Evolutionary conservation across 1,140 invertebrate species (phyloP), one percentile per base, ranked within the genome.

Genomic region (Tetranychus cinnabarinus): DNA sequence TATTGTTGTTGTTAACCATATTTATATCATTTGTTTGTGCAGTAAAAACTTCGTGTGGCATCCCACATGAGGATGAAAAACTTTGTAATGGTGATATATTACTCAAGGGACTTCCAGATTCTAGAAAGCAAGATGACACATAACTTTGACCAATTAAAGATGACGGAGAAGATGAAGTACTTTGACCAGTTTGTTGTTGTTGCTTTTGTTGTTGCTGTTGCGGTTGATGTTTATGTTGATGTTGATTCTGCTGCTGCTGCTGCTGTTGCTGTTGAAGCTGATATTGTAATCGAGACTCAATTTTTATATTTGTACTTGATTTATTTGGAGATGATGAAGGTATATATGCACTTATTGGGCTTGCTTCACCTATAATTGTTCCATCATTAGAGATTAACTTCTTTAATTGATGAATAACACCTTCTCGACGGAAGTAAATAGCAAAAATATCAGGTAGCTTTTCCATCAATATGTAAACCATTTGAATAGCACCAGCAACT

Each of bases 391-490:
- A 12, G 7, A 54, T 39, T 56, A 92, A 74, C 69, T 83, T 81
- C 65, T 83, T 80, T 50, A 89, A 81, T 75, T 93, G 88, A 74
- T 93, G 87, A 71, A 92, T 80, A 8, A 93, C 90, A 62, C 88
- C 92, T 76, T 97, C 91, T 63, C 91, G 80, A 46, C 88, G 81
- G 71, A 97, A 97, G 75, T 92, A 91, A 48, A 89, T 81, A 52
- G 83, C 84, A 77, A 97, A 97, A 37, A 93, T 82, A 66, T 95
- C 84, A 3, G 91, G 88, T 62, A 97, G 72, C 68, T 93, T 90
- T 70, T 89, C 84, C 88, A 97, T 95, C 23, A 97, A 73, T 65
- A 97, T 89, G 71, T 91, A 86, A 23, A 88, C 87, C 80, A 97
- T 87, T 75, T 97, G 92, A 48, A 97, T 73, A n/a, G 90, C 90